A percentile compares a stretch with the other conserved stretches of the same genome.
Conservation (phyloP, 2,797 vertebrate species). For the Pogonophryne albipinna region DNA sequence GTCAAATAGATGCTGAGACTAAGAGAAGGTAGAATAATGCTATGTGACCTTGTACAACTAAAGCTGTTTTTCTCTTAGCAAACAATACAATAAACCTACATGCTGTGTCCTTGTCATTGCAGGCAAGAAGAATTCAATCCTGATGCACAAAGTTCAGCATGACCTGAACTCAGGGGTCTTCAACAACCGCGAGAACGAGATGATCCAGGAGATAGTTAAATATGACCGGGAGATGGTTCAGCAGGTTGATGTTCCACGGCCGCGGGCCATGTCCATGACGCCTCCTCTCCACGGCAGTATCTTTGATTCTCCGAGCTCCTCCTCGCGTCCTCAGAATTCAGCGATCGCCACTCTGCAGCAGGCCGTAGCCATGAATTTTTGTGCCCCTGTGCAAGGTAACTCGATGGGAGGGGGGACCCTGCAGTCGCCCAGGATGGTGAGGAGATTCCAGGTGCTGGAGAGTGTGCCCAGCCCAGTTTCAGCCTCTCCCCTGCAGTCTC, state of each 20-base stretch:
- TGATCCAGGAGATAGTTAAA: constrained; percentile 99
- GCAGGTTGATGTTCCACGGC: constrained; percentile 90
- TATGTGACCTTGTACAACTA: neutral
- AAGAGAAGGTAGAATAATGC: too few relatives aligned
- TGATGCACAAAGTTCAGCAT: constrained; percentile 98
- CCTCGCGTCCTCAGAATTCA: constrained; percentile 85
- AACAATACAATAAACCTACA: neutral
- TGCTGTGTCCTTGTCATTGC: constrained; percentile 47
- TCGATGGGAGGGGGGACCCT: constrained; percentile 85
- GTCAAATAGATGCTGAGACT: neutral
- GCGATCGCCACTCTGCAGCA: constrained; percentile 96
- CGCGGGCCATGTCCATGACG: constrained; percentile 82
- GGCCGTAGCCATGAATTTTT: constrained; percentile 98
- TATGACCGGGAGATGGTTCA: constrained; percentile 99
- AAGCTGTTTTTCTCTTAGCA: neutral
- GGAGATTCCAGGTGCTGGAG: constrained; percentile 89
- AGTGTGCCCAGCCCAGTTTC: constrained; percentile 85
- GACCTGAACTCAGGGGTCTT: constrained; percentile 97
- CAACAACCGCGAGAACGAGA: constrained; percentile 98
- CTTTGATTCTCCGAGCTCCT: constrained; percentile 81
- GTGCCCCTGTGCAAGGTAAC: constrained; percentile 90
- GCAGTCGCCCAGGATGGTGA: constrained; percentile 91
- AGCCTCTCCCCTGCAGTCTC: constrained; percentile 84
- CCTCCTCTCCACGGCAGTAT: constrained; percentile 77
- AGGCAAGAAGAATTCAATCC: constrained; percentile 99